phyloP scores from a whole-genome alignment of 2,113 vertebrate genomes.

The Arothron firmamentum region DNA sequence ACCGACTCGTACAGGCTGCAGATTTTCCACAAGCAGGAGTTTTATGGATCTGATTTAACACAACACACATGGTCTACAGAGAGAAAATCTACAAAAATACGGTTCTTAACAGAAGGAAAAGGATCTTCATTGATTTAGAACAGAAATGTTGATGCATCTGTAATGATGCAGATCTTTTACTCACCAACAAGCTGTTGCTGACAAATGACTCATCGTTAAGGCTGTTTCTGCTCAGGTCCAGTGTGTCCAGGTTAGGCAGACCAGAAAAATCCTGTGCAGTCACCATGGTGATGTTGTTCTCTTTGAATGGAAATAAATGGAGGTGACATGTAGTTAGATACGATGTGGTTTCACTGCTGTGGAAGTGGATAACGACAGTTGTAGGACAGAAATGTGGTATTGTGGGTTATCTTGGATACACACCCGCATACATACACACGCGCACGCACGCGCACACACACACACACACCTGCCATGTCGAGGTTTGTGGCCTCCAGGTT shows the following conservation, averaged over 20 bases:
- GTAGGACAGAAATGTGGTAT: too few species aligned
- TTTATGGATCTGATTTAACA: not conserved
- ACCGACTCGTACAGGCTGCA: constrained; percentile 10
- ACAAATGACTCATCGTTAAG: constrained; percentile 68
- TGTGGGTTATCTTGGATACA: not conserved
- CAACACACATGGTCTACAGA: not conserved
- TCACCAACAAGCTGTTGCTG: constrained; percentile 66
- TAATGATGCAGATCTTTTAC: constrained; percentile 1
- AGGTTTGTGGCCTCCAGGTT: constrained; percentile 70
- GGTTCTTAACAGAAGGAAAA: too few species aligned
- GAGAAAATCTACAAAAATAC: not conserved
- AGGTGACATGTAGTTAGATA: not conserved
- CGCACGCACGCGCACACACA: not conserved
- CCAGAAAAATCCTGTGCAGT: constrained; percentile 62
- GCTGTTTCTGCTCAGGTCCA: constrained; percentile 80
- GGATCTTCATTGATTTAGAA: too few species aligned
- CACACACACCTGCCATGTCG: constrained; percentile 75
- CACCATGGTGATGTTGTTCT: constrained; percentile 74
- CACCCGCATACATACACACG: not conserved
- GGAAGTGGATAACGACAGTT: too few species aligned
- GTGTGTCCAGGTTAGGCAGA: constrained; percentile 69
- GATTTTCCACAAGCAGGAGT: not conserved
- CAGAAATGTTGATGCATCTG: too few species aligned
- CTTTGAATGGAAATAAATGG: constrained; percentile 55
- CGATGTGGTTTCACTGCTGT: not conserved